Conservation (phyloP, 2,888 invertebrate genomes). For the Caenorhabditis sulstoni region DNA sequence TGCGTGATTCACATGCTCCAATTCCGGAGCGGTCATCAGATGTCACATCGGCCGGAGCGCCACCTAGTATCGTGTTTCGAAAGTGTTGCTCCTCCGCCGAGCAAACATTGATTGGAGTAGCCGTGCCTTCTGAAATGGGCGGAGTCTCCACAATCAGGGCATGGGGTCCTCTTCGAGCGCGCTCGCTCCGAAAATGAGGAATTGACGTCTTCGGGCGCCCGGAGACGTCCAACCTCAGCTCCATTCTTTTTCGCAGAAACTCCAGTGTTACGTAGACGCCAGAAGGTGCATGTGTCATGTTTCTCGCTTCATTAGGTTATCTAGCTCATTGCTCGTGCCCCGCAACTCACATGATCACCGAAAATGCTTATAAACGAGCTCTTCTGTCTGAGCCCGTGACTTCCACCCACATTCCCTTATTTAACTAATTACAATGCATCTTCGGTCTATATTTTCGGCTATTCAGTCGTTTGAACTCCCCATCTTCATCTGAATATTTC, state of each 20-base stretch:
- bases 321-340: conserved; percentile 15
- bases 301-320: conserved; percentile 43
- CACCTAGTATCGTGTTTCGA: conserved; percentile 51
- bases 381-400: conserved; percentile 1
- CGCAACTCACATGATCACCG: conserved; percentile 26
- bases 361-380: neutral
- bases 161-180: neutral
- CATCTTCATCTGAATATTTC: neutral
- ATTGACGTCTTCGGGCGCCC: conserved; percentile 39
- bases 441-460: too few relatives aligned
- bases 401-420: conserved; percentile 40
- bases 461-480: conserved; percentile 1
- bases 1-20: conserved; percentile 55
- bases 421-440: conserved; percentile 35
- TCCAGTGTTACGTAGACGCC: too few relatives aligned
- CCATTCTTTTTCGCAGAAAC: neutral
- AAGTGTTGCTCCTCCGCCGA: conserved; percentile 40
- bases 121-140: conserved; percentile 30
- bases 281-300: conserved; percentile 16
- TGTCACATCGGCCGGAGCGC: conserved; percentile 35
- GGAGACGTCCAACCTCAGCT: neutral
- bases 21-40: conserved; percentile 45
- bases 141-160: conserved; percentile 17
- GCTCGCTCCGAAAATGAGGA: conserved; percentile 41
- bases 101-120: conserved; percentile 52